Evolutionary conservation across 2,797 vertebrate genomes (phyloP), one percentile per base, ranked within the genome.

Genomic region (Gobionotothen gibberifrons): DNA sequence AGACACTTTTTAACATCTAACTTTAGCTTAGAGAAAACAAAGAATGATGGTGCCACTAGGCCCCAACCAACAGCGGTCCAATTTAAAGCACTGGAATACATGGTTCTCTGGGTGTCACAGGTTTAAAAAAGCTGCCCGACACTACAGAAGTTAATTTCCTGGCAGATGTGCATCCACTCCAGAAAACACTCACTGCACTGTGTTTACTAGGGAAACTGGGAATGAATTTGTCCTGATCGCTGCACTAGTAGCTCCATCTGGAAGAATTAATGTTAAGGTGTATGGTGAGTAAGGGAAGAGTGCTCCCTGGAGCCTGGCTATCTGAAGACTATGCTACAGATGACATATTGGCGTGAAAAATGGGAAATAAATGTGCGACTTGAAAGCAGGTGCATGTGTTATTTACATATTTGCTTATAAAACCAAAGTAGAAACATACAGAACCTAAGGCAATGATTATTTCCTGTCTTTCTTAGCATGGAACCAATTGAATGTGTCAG

Each of bases 401-500:
- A 54, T 67, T 66, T 66, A 56, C 17, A 61, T 32, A 12, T 70
- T 36, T 36, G 49, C 60, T 40, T 39, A 47, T 0, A 49, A 60
- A 43, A 15, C 15, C 11, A 61, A 56, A 60, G 57, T 5, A 26
- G 52, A 13, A 69, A 53, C 59, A 47, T 47, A 0, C 21, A 66
- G 3, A 29, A 68, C n/a, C 39, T 74, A 43, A 0, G 11, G 40
- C n/a, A 65, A 16, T 9, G 9, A 39, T 44, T 68, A 39, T n/a
- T 55, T 16, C 2, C 36, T 16, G 40, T 64, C 11, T 51, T 69
- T 52, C 10, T 42, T 69, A 70, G 60, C 22, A 46, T 76, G 70
- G 60, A 77, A 48, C 46, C 51, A 72, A 53, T 42, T 42, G 16
- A 56, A 71, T 53, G 26, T 39, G 40, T 55, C 59, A 64, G 36